phyloP scores from a whole-genome alignment of 2,797 vertebrate genomes.

The Euthynnus affinis region DNA sequence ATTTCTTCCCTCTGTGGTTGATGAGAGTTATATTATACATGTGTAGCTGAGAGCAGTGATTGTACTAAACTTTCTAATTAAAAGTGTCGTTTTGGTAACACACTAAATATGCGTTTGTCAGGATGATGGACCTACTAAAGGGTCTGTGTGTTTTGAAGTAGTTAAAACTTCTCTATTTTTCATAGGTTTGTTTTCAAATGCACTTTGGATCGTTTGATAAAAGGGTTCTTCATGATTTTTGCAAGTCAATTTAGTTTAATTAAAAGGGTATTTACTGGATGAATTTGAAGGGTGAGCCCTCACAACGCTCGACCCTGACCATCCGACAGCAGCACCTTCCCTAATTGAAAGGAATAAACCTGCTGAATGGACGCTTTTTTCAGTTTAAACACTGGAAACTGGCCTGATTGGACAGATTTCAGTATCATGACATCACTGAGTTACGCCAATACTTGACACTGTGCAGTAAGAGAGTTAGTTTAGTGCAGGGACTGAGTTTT shows the following conservation, averaged over 20 bases:
- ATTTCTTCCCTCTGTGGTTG: no score
- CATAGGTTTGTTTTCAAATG: background rate
- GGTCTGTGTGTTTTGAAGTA: background rate
- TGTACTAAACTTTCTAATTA: no score
- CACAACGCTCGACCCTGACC: background rate
- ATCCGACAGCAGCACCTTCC: conserved; percentile 29
- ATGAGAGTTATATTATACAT: no score
- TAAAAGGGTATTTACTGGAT: conserved; percentile 34
- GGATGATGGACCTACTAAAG: background rate
- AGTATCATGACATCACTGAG: background rate
- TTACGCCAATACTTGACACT: conserved; percentile 19
- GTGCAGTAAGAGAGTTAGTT: background rate
- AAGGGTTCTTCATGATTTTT: conserved; percentile 1
- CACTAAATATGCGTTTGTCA: background rate
- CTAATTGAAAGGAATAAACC: conserved; percentile 62
- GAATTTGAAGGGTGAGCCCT: conserved; percentile 26
- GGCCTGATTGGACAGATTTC: conserved; percentile 50
- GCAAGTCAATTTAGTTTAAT: conserved; percentile 21
- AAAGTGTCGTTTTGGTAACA: no score
- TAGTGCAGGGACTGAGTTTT: background rate
- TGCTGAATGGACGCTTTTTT: conserved; percentile 55
- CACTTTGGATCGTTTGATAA: background rate
- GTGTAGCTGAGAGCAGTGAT: no score
- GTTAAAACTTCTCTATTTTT: background rate
- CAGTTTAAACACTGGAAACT: conserved; percentile 50